Evolutionary conservation across 2,797 vertebrate genomes (phyloP), one percentile per base, ranked within the genome.

Genomic region (Propithecus deckenii): DNA sequence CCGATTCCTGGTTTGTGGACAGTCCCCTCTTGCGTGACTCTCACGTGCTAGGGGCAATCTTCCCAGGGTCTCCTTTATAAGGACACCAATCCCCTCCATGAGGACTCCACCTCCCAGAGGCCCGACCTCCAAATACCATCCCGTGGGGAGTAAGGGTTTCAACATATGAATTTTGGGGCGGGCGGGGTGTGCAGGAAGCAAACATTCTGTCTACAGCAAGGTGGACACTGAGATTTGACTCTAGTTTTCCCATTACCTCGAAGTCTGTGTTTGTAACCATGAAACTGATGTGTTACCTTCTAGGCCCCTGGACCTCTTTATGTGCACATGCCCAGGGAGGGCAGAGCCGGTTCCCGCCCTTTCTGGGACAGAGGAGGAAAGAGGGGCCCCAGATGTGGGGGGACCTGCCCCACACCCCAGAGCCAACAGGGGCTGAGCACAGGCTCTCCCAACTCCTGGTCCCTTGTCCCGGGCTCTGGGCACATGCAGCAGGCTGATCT

Each of bases 391-490:
- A 8, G 57, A 28, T 50, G 23, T 32, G 52, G 46, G 22, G 28
- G 59, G 35, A 50, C 32, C 7, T 3, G 1, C 41, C 46, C 55
- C 8, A 17, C 20, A 43, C 28, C 32, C 50, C 1, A 22, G 7
- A 25, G 14, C 23, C 46, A 52, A 28, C 0, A 22, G 14, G 18
- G 74, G 14, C 32, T 0, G 2, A 57, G 32, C n/a, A 63, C 2
- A 2, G 52, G 35, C 18, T 32, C 63, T 55, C 48, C 11, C 2
- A 1, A 28, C 12, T 17, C 25, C 43, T 20, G 0, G 0, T 18
- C 57, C 46, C 55, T 0, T 57, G 55, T 57, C 23, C 55, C 0
- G 35, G 6, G 9, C 5, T 52, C 85, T n/a, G 0, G 11, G 32
- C 32, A 28, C 12, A 50, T 0, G 5, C 12, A 22, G 30, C 48